phyloP scores from a whole-genome alignment of 2,113 vertebrate genomes.

The Carassius carassius region DNA sequence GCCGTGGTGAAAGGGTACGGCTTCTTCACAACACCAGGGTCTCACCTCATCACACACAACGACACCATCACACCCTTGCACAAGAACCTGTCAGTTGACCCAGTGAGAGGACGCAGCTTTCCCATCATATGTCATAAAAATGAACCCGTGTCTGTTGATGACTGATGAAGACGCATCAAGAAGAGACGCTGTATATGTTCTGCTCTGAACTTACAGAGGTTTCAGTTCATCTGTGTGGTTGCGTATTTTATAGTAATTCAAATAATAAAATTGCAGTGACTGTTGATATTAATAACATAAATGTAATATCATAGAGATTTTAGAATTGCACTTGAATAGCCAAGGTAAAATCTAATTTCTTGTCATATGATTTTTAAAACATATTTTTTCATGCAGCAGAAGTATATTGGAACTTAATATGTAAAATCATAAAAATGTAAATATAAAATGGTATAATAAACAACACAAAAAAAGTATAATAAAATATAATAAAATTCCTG shows the following conservation, averaged over 20 bases:
- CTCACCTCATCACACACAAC: constrained; percentile 75
- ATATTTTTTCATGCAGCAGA: not conserved
- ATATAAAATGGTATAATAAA: too few species aligned
- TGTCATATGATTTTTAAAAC: not conserved
- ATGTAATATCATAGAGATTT: not conserved
- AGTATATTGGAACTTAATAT: not conserved
- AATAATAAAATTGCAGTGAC: not conserved
- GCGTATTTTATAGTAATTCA: not conserved
- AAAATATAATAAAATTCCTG: not conserved
- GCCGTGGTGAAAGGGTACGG: constrained; percentile 83
- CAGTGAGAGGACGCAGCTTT: not conserved
- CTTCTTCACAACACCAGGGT: constrained; percentile 99
- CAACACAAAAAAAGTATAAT: not conserved
- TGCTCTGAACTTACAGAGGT: not conserved
- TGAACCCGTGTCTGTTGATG: not conserved
- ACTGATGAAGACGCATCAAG: not conserved
- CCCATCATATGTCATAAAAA: not conserved
- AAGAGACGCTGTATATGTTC: not conserved
- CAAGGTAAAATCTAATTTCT: not conserved
- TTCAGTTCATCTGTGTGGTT: not conserved
- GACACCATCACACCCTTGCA: not conserved
- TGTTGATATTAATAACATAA: not conserved
- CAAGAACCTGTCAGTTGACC: not conserved
- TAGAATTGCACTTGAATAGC: not conserved
- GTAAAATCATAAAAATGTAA: not conserved